phyloP scores from a whole-genome alignment of 2,888 invertebrate genomes.

The Trissolcus japonicus region DNA sequence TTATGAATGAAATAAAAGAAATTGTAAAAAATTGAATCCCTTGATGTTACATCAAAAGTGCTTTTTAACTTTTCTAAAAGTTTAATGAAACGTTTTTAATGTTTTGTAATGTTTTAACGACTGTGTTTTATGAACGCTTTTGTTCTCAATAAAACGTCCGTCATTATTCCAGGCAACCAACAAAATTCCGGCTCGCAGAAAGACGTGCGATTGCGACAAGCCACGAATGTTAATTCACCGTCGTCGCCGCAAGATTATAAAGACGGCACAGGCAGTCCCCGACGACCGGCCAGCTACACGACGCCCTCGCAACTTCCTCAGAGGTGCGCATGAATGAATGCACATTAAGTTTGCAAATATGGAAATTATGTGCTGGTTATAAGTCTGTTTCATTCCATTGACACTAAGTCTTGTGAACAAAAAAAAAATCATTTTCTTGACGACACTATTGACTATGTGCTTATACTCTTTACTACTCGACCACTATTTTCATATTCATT shows the following conservation, averaged over 20 bases:
- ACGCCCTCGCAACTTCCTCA: constrained; percentile 75
- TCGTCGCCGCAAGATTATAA: constrained; percentile 71
- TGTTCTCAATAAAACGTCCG: neutral
- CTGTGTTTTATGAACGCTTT: constrained; percentile 6
- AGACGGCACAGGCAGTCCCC: constrained; percentile 68
- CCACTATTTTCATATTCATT: too few species aligned
- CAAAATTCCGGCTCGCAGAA: constrained; percentile 73
- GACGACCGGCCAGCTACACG: constrained; percentile 70
- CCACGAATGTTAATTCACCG: constrained; percentile 72
- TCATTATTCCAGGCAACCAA: constrained; percentile 61
- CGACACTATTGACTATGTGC: too few species aligned
- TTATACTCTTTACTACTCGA: too few species aligned
- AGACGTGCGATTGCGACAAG: constrained; percentile 79
- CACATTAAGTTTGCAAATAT: constrained; percentile 12
- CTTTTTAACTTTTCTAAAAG: neutral
- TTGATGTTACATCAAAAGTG: neutral
- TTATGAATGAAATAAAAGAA: constrained; percentile 3
- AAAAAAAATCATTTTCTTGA: too few species aligned
- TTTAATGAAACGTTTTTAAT: neutral
- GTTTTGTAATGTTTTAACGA: neutral
- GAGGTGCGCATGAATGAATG: constrained; percentile 67
- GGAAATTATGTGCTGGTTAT: constrained; percentile 8
- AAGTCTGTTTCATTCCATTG: constrained; percentile 3
- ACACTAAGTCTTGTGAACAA: neutral
- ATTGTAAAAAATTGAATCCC: too few species aligned